Evolutionary conservation across 2,888 invertebrate species (phyloP), one percentile per base, ranked within the genome.

Genomic region (Plagodis pulveraria): DNA sequence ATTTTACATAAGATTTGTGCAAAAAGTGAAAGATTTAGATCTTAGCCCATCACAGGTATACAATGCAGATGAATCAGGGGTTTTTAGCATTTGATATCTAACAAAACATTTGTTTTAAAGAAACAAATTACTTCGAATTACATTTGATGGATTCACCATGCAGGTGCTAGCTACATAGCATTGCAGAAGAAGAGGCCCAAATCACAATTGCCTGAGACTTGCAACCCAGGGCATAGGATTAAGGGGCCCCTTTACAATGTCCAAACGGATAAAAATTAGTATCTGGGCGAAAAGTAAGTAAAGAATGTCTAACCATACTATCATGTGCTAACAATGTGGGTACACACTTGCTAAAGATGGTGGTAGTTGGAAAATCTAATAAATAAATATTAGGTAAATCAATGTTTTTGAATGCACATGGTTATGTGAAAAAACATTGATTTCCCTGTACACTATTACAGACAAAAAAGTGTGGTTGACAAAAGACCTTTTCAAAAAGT

Each of bases 401-500:
- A 22, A 22, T 22, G 22, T 22, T 22, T 22, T 22, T 22, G 22
- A 22, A 2, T 22, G 22, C 22, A 22, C 71, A 64, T 9, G 70
- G 0, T 66, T 68, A 60, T 73, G n/a, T n/a, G 76, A 49, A 69
- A 69, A 69, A 64, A 66, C 58, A 63, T 70, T 62, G 51, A 68
- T 22, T 22, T 22, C 1, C 22, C 22, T 22, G 22, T 2, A 22
- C 22, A 22, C 4, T 22, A 22, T 22, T 66, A 69, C 5, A 63
- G 58, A 56, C 70, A 74, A 66, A 70, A 62, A 63, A 67, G 60
- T 66, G 5, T 73, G 69, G 70, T 59, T 74, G 50, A 76, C 72
- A 60, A 73, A 62, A 74, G 66, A 71, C 42, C 54, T 72, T 61
- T 78, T 72, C 65, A 71, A 63, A 58, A 60, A 74, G 65, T 77